Evolutionary conservation across 2,797 vertebrate genomes (phyloP), one percentile per base, ranked within the genome.

Genomic region (Oreonectes daqikongensis): DNA sequence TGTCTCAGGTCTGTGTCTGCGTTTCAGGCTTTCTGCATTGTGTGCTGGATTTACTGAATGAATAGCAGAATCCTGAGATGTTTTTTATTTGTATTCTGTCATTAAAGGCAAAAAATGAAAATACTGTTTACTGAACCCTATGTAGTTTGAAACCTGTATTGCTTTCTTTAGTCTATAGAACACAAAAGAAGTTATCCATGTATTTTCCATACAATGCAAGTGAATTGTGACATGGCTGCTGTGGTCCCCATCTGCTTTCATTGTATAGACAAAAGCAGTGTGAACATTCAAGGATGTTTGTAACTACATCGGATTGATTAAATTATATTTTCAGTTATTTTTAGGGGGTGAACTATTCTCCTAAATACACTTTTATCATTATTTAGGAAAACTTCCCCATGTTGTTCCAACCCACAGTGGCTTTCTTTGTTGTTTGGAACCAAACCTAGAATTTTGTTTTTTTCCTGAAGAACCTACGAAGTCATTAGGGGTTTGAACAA

Each of bases 1-100:
- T 73, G 60, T 60, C 24, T 35, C 42, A 24, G 5, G 64, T 48
- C 64, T 68, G 32, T 17, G 55, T 57, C 26, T 57, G 20, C 55
- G 24, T 75, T 22, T 40, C 40, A 57, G 50, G 3, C 22, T 59
- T 48, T 67, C 14, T 59, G 50, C 73, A 11, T 44, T 18, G 0
- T 67, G 24, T 17, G 28, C 52, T 30, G 40, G 20, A 32, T 68
- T 55, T 68, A 35, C 40, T 24, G 53, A 55, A 75, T 12, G 24
- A 66, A 74, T 52, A 6, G 46, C 2, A 0, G 48, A 72, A 63
- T 50, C 1, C 24, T 15, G 26, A 44, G 50, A 55, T 32, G 20
- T 40, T 26, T 57, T 66, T n/a, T 59, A 48, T 38, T 50, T 26
- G 15, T 57, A 11, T 28, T 55, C 26, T 3, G 5, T n/a, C 6